phyloP scores from a whole-genome alignment of 1,140 invertebrate genomes.

The Philaenus spumarius region DNA sequence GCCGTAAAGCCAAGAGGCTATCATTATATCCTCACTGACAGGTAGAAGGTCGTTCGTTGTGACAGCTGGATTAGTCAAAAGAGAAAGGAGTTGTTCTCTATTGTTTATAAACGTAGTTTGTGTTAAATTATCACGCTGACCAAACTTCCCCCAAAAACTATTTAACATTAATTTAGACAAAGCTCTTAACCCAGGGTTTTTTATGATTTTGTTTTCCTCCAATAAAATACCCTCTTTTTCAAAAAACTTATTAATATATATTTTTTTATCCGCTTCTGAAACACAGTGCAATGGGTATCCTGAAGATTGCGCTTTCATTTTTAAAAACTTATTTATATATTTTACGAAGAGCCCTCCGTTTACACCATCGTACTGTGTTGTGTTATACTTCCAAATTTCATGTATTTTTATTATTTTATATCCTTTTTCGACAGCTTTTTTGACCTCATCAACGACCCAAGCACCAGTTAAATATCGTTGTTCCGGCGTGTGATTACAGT shows the following conservation, averaged over 20 bases:
- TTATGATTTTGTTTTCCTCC: slow-evolving; percentile 32
- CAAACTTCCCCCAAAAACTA: slow-evolving; percentile 38
- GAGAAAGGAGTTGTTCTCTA: slow-evolving; percentile 27
- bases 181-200: slow-evolving; percentile 35
- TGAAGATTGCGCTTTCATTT: slow-evolving; percentile 35
- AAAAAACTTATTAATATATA: slow-evolving; percentile 36
- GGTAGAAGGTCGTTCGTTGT: slow-evolving; percentile 22
- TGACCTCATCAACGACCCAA: slow-evolving; percentile 37
- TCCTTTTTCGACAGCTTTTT: slow-evolving; percentile 33
- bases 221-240: slow-evolving; percentile 37
- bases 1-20: slow-evolving; percentile 28
- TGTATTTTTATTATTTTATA: slow-evolving; percentile 36
- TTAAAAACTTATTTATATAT: slow-evolving; percentile 35
- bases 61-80: slow-evolving; percentile 30
- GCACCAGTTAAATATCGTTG: slow-evolving; percentile 35
- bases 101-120: slow-evolving; percentile 30
- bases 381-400: slow-evolving; percentile 38
- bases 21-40: slow-evolving; percentile 28
- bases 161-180: slow-evolving; percentile 37
- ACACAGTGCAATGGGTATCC: slow-evolving; percentile 32
- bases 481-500: slow-evolving; percentile 31
- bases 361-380: slow-evolving; percentile 13
- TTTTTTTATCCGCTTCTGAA: slow-evolving; percentile 28
- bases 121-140: slow-evolving; percentile 28
- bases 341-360: slow-evolving; percentile 29